phyloP scores from a whole-genome alignment of 2,113 vertebrate genomes.

The Semnornis frantzii region DNA sequence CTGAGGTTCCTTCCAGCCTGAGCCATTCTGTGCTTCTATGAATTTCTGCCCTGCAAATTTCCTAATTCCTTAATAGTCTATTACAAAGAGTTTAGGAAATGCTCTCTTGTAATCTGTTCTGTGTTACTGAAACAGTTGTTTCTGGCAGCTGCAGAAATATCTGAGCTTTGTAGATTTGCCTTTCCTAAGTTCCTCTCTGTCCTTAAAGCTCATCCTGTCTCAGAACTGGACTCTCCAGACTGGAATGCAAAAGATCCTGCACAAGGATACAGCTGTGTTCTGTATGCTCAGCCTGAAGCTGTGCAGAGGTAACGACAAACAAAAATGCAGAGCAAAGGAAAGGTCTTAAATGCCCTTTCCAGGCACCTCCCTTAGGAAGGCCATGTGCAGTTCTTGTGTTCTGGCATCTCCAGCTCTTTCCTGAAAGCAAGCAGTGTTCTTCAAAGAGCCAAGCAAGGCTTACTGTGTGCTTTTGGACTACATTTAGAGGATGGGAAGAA shows the following conservation, averaged over 20 bases:
- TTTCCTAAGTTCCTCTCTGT: not conserved
- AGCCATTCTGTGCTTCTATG: too few relatives aligned
- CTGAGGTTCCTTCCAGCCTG: too few relatives aligned
- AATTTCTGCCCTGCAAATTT: not conserved
- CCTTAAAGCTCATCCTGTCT: not conserved
- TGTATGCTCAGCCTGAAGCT: not conserved
- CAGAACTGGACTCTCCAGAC: not conserved
- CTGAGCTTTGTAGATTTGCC: not conserved
- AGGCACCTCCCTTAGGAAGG: not conserved
- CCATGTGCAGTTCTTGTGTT: not conserved
- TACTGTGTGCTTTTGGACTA: not conserved
- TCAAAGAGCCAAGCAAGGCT: not conserved
- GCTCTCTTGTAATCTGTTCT: not conserved
- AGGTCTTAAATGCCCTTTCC: not conserved
- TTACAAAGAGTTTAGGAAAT: not conserved
- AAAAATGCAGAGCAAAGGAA: not conserved
- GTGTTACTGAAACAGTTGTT: not conserved
- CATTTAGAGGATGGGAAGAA: not conserved
- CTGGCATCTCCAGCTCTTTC: not conserved
- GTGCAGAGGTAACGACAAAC: not conserved
- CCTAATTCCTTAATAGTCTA: not conserved
- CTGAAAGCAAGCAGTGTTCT: not conserved
- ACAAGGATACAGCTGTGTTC: not conserved
- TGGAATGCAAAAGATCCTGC: not conserved
- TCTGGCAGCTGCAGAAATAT: not conserved